Evolutionary conservation across 2,113 vertebrate genomes (phyloP).

Genomic region (Sylvilagus bachmani): DNA sequence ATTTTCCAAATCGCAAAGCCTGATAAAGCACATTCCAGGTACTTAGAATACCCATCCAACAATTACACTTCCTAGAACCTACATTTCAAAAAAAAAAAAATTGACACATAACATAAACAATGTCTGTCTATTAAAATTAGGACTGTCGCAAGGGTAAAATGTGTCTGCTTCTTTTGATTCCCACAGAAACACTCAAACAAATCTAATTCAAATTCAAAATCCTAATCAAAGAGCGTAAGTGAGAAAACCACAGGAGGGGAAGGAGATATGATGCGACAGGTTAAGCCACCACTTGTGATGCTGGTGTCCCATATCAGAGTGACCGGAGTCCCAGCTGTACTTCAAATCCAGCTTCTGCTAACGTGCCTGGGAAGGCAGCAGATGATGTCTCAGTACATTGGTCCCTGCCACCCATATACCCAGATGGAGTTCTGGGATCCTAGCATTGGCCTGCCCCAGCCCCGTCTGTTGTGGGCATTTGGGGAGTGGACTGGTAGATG

Average conservation of each 20-base stretch:
- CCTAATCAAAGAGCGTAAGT: slow-evolving; percentile 2
- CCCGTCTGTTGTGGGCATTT: too few species aligned
- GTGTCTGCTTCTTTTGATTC: not conserved
- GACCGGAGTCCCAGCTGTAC: too few species aligned
- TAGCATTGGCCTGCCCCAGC: too few species aligned
- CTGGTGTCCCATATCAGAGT: too few species aligned
- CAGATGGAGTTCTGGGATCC: too few species aligned
- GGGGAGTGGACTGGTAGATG: too few species aligned
- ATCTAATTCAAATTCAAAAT: not conserved
- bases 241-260: not conserved
- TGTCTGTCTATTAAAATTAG: slow-evolving; percentile 33
- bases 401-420: too few species aligned
- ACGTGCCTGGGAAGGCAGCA: too few species aligned
- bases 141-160: not conserved
- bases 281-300: too few species aligned
- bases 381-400: too few species aligned
- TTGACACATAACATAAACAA: not conserved
- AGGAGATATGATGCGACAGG: too few species aligned
- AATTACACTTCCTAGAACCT: not conserved
- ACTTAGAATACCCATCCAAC: not conserved
- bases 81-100: slow-evolving; percentile 23
- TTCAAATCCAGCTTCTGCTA: not conserved
- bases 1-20: not conserved
- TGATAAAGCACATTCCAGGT: not conserved
- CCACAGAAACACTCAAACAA: slow-evolving; percentile 13